Evolutionary conservation across 2,797 vertebrate species (phyloP), one percentile per base, ranked within the genome.

Genomic region (Thripadectes ignobilis): DNA sequence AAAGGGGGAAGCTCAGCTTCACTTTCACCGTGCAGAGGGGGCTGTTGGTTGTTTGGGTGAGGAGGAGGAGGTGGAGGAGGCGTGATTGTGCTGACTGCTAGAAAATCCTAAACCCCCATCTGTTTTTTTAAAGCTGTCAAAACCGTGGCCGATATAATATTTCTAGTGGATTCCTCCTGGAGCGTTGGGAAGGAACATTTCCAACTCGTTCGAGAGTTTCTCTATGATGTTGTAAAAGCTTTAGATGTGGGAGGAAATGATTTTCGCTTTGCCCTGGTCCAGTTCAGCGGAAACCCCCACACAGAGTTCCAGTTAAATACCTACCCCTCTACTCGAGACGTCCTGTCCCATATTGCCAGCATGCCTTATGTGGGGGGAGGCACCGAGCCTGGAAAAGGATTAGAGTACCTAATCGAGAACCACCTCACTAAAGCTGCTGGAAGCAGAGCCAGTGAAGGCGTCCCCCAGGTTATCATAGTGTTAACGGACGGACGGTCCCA

Each of bases 131-230:
- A 99, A 99, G 99, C 99, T 97, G 98, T 98, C 97, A 97, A 95
- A 97, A 98, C 97, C 49, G 96, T 98, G 96, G 97, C 98, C 30
- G 99, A 99, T 98, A 97, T 99, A 97, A 98, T 98, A 98, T 99
- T 99, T 98, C 99, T 99, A 98, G 98, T 99, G 97, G 99, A 99
- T 98, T 98, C 98, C 92, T 99, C 98, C 92, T 98, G 98, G 98
- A 99, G 97, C 97, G 96, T 98, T 97, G 98, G 98, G 92, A 93
- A 98, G 88, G 98, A 98, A 93, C 98, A 98, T 97, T 99, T 99
- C 98, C 98, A 98, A 93, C 98, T 98, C n/a, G 66, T 99, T 96
- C 98, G 97, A 96, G 97, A 98, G 94, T 99, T 99, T 98, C 97
- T 99, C 36, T 98, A 97, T 98, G 98, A 97, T 97, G 98, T 98